Evolutionary conservation across 2,797 vertebrate species (phyloP), one percentile per base, ranked within the genome.

Genomic region (Eulemur mongoz): DNA sequence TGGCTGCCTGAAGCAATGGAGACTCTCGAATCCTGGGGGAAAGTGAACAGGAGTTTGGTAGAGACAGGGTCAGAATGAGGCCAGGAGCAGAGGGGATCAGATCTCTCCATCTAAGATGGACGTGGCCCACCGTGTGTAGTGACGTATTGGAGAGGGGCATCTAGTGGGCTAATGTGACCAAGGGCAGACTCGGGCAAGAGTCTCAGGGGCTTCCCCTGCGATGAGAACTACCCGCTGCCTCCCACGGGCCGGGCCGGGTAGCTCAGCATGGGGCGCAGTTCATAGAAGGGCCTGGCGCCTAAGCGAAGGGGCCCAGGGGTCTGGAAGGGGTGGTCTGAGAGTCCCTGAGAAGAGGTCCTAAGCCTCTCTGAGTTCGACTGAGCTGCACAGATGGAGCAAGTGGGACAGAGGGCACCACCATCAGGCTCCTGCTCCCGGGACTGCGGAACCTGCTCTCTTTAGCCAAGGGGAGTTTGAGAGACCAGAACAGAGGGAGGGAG

Each of bases 1-100:
- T 99, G 84, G 99, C 99, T 95, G 99, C 99, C 43, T 98, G 99
- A 95, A 99, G 99, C 73, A 99, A 98, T 22, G 99, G 99, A n/a
- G 99, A 99, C 85, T 99, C 99, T 95, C 98, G 99, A 78, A 99
- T 99, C 96, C 99, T 99, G 93, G 9, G 67, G 18, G 7, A 76
- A 27, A 25, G 43, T 43, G 40, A 63, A 63, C 3, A 14, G 1
- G 35, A 23, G 54, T 90, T 69, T 22, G n/a, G 14, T 17, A 48
- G 63, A 54, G 25, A 65, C 35, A n/a, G 59, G 15, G 12, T 11
- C 40, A 25, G 48, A 78, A 61, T n/a, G 35, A 88, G 5, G n/a
- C 45, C 35, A 57, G 54, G 10, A 18, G 43, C 52, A 48, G 48
- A 95, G n/a, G 17, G 25, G 32, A 18, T 22, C 57, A 57, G 61